These are phyloP conservation scores for Vimba vimba DNA, from an alignment of 2,113 vertebrate species.

Conservation along the genomic window DNA sequence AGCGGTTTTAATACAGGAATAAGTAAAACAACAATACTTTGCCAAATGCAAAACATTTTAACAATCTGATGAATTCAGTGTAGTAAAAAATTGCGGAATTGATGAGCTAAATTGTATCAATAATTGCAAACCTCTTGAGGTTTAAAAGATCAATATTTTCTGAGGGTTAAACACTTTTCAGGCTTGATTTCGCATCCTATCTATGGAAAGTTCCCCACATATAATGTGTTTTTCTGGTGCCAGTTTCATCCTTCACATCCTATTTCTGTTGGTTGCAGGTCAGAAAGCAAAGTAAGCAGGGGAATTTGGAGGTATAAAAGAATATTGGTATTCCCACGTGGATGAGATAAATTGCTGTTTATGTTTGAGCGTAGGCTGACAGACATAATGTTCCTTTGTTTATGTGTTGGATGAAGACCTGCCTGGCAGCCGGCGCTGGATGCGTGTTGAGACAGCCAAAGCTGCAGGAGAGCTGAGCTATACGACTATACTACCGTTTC, in stretches of 20 bases:
- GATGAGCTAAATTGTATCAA: not conserved
- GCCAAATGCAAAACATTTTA: no score
- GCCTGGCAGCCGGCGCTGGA: constrained; percentile 20
- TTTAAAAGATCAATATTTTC: not conserved
- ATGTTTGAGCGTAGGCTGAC: constrained; percentile 56
- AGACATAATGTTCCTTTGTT: constrained; percentile 58
- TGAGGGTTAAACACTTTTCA: not conserved
- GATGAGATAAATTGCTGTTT: constrained; percentile 60
- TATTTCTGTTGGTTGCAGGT: constrained; percentile 29
- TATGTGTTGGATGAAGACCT: constrained; percentile 51
- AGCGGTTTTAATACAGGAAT: no score
- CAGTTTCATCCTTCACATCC: not conserved
- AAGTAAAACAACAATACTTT: no score
- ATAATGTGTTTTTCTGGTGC: not conserved
- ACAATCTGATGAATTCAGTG: no score
- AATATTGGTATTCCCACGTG: constrained; percentile 47
- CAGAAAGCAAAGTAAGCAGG: constrained; percentile 36
- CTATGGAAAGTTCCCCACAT: not conserved
- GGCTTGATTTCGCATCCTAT: not conserved
- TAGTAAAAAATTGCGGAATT: not conserved
- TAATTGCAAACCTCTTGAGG: not conserved
- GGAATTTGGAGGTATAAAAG: constrained; percentile 41
- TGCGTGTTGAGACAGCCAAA: constrained; percentile 36
- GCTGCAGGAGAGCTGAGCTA: constrained; percentile 10
- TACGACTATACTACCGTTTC: not conserved